phyloP scores from a whole-genome alignment of 2,797 vertebrate genomes.

The Lemur catta region DNA sequence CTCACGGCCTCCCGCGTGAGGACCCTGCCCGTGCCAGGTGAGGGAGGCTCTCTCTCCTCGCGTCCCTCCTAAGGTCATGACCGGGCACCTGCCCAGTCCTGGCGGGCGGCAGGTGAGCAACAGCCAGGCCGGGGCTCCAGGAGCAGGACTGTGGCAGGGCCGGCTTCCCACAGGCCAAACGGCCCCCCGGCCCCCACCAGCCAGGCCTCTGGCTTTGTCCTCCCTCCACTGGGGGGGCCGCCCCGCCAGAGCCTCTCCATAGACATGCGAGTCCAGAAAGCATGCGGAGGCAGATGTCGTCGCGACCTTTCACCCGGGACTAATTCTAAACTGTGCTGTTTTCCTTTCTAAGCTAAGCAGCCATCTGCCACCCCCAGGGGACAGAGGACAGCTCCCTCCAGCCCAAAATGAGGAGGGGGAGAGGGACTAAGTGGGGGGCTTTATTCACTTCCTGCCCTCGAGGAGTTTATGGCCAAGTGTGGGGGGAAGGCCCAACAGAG shows the following conservation, averaged over 20 bases:
- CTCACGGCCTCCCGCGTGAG: fast-evolving
- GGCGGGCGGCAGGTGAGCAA: background rate
- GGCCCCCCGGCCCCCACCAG: background rate
- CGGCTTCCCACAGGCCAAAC: background rate
- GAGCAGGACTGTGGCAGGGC: background rate
- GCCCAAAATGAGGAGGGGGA: background rate
- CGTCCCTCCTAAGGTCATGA: background rate
- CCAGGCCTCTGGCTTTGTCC: conserved; percentile 29
- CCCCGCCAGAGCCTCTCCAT: conserved; percentile 68
- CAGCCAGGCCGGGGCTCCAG: background rate
- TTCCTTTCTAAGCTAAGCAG: conserved; percentile 88
- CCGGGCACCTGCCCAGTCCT: background rate
- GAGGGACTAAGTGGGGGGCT: fast-evolving
- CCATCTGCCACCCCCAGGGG: conserved; percentile 91
- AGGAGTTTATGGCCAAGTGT: background rate
- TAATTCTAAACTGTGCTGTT: conserved; percentile 88
- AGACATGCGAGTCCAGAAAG: conserved; percentile 88
- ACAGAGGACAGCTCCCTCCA: conserved; percentile 70
- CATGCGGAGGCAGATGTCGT: conserved; percentile 92
- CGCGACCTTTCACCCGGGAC: conserved; percentile 92
- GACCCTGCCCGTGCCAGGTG: background rate
- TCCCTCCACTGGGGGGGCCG: background rate
- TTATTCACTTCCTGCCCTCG: background rate
- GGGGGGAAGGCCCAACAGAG: fast-evolving
- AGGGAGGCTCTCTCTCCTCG: background rate